phyloP scores from a whole-genome alignment of 2,888 invertebrate genomes.

The Phorcus lineatus region DNA sequence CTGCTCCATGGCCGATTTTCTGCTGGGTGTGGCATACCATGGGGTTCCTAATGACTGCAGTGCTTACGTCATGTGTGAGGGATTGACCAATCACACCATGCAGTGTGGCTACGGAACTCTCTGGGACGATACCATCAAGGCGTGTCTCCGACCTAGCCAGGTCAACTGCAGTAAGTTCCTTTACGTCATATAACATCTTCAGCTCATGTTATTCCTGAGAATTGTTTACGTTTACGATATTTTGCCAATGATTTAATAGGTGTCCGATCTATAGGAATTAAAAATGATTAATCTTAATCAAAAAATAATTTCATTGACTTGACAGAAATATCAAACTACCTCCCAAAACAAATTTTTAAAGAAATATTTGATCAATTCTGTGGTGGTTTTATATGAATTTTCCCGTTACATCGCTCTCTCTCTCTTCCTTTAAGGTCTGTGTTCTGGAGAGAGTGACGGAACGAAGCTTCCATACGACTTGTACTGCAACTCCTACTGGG shows the following conservation, averaged over 20 bases:
- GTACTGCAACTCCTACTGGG: constrained; percentile 1
- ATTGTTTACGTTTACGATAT: too few relatives aligned
- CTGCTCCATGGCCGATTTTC: background rate
- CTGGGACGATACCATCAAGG: background rate
- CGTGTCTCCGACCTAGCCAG: background rate
- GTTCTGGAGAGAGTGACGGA: background rate
- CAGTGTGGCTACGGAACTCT: background rate
- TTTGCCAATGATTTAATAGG: too few relatives aligned
- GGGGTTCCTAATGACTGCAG: background rate
- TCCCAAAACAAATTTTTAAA: too few relatives aligned
- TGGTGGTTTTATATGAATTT: too few relatives aligned
- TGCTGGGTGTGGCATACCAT: background rate
- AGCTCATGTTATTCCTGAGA: too few relatives aligned
- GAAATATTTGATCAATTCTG: too few relatives aligned
- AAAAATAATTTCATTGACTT: too few relatives aligned
- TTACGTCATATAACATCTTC: too few relatives aligned
- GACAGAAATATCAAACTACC: too few relatives aligned
- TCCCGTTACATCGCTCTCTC: too few relatives aligned
- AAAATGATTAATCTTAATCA: too few relatives aligned
- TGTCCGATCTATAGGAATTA: too few relatives aligned
- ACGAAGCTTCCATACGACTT: background rate
- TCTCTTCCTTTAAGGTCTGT: background rate
- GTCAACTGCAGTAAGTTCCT: constrained; percentile 8
- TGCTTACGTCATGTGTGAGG: background rate
- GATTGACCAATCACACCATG: background rate